Base-by-base conservation (phyloP, 2,888 invertebrate species). In the Cylindroiulus punctatus region DNA sequence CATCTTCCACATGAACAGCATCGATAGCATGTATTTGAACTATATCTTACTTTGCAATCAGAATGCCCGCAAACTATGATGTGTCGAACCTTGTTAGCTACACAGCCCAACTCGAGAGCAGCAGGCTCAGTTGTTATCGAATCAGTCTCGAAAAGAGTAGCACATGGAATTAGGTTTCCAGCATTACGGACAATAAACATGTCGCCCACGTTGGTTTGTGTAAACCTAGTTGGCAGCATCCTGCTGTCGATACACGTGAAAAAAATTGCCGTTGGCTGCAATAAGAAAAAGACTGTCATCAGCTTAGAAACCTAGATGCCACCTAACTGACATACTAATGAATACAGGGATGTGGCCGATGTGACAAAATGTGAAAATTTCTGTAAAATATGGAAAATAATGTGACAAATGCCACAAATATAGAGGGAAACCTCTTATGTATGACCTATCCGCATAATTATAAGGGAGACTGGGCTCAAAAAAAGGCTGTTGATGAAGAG, bases 201-300 rank as follows among this genome's bases (percentile, higher is more conserved):
- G 91, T 99, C 98, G 83, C 99, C 99, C 88, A 98, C 96, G 91
- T 97, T 95, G 86, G 97, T 97, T 92, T 97, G 96, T 86, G 97
- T 97, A 91, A 98, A 97, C 91, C 97, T 93, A 87, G 98, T 97
- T 36, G 98, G 98, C 89, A 98, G 95, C 95, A 99, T 97, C 92
- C 99, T 93, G 91, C 97, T 97, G 93, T 99, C 98, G 95, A 99
- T 98, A 91, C 98, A 99, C 81, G 98, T 97, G 92, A 98, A 98
- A 92, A 98, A 97, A 88, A 98, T 95, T 88, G 98, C 97, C 93
- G 97, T 96, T 26, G 98, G 98, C 97, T 98, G 92, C 90, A 93
- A 93, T 90, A 89, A 17, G 0, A 0, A 86, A 22, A 84, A 30
- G 85, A 40, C 10, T 0, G 44, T 2, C 14, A n/a, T n/a, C n/a